Percentiles rank a stretch among this genome's conserved stretches.
phyloP scores from a whole-genome alignment of 2,888 invertebrate species.

The Cecidostiba fungosa region DNA sequence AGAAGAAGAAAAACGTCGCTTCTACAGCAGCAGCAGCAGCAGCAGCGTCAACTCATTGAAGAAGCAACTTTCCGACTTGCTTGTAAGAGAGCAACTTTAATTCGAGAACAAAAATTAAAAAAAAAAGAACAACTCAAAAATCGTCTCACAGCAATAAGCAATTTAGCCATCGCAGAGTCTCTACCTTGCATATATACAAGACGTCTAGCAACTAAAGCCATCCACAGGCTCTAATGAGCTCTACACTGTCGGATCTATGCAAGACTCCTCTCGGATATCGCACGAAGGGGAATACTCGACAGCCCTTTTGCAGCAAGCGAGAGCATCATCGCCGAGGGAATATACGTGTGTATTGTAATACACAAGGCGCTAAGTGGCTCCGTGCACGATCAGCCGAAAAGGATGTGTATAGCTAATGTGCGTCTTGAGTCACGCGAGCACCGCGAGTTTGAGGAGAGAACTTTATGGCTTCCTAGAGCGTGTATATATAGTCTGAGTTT shows the following conservation, averaged over 20 bases:
- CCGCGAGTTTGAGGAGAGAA: background rate
- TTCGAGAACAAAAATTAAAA: background rate
- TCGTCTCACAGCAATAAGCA: background rate
- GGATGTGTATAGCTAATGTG: background rate
- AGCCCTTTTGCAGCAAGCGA: background rate
- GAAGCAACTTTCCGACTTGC: slow-evolving; percentile 13
- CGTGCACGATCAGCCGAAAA: background rate
- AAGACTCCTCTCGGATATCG: background rate
- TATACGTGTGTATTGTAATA: background rate
- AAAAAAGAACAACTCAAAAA: background rate
- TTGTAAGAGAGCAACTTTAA: background rate
- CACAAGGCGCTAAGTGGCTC: slow-evolving; percentile 5
- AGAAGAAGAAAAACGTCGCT: slow-evolving; percentile 41
- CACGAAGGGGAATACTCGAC: background rate
- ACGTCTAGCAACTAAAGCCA: background rate
- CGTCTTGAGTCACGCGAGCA: background rate
- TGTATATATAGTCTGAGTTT: background rate
- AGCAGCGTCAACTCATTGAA: slow-evolving; percentile 26
- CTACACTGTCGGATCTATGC: background rate
- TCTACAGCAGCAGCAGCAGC: no score
- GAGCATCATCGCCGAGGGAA: background rate
- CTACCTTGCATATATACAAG: no score
- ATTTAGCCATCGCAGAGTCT: background rate
- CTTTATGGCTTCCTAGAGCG: background rate
- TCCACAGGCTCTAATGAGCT: background rate